Base-by-base conservation (phyloP, 2,888 invertebrate species). In the Pristionchus fissidentatus region DNA sequence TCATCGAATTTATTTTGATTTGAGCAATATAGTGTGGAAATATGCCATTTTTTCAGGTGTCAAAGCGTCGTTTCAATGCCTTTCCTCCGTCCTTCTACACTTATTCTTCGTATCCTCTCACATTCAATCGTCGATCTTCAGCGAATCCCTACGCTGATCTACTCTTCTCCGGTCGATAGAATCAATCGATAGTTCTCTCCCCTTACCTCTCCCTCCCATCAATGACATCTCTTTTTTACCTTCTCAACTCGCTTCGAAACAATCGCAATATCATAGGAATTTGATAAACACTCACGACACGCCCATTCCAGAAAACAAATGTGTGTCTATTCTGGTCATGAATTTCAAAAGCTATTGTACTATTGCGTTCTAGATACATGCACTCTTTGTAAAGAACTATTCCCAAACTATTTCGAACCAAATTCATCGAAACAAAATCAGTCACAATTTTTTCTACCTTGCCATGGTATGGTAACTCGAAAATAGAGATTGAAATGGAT, bases 51-150 rank as follows among this genome's bases (percentile, higher is more conserved):
- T 52, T 78, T 7, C n/a, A 78, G 78, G 55, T 78, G 7, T 43
- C 78, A 26, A 78, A 78, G 32, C 52, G 78, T 41, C 78, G 78
- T 15, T 78, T 41, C 55, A 78, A 55, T 26, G 78, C 78, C 1
- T 78, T 35, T 55, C 78, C 78, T 78, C 78, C 78, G 22, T 78
- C 78, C 5, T 78, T 78, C 78, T 78, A 78, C 78, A 55, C 78
- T 32, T 78, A 55, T 55, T 38, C 32, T 5, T 55, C 55, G 1
- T 78, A 78, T 38, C 78, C 78, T 26, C 52, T 78, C 35, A 78
- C 15, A 22, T 78, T 78, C 78, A 32, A 78, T 78, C 78, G 78
- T 15, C 52, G 78, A 78, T 78, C 78, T 15, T 19, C 78, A 26
- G 78, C 38, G 0, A 78, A 55, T 78, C 78, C 78, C 22, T 78